A percentile compares a stretch with the other conserved stretches of the same genome.
phyloP scores from a whole-genome alignment of 2,797 vertebrate species.

The Falco columbarius region DNA sequence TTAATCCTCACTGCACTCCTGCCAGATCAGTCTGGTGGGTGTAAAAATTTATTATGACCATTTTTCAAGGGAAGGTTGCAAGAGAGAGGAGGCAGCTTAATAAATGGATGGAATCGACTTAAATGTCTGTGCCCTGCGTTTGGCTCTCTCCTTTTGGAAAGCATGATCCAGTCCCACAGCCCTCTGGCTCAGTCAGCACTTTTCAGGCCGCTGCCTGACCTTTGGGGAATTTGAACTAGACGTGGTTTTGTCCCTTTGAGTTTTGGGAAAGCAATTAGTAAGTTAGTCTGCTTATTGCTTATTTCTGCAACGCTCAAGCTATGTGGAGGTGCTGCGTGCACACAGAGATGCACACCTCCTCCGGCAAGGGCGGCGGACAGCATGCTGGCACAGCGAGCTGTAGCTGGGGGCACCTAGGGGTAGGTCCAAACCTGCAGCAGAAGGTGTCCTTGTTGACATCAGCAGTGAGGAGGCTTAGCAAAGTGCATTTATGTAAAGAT shows the following conservation, averaged over 20 bases:
- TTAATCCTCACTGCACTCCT: not conserved
- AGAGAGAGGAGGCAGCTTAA: not conserved
- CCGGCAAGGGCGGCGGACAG: not conserved
- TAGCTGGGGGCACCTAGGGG: rapidly evolving
- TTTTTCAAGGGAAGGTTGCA: constrained; percentile 13
- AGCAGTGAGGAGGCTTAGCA: not conserved
- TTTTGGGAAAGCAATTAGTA: not conserved
- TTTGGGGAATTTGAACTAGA: not conserved
- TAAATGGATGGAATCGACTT: not conserved
- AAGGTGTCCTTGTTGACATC: not conserved
- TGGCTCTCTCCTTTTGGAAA: not conserved
- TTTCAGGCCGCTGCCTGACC: not conserved
- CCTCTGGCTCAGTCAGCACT: not conserved
- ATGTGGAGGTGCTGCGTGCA: rapidly evolving
- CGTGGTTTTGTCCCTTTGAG: not conserved
- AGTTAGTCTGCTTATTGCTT: not conserved
- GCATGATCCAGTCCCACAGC: not conserved
- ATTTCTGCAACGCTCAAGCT: not conserved
- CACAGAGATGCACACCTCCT: not conserved
- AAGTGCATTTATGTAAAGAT: not conserved
- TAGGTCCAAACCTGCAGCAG: not conserved
- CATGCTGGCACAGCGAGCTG: rapidly evolving
- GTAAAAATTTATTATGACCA: not conserved
- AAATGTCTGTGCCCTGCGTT: not conserved
- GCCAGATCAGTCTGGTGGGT: not conserved